These are phyloP conservation scores for Accipiter cooperii DNA, from an alignment of 2,113 vertebrate genomes.

Conservation along the genomic window DNA sequence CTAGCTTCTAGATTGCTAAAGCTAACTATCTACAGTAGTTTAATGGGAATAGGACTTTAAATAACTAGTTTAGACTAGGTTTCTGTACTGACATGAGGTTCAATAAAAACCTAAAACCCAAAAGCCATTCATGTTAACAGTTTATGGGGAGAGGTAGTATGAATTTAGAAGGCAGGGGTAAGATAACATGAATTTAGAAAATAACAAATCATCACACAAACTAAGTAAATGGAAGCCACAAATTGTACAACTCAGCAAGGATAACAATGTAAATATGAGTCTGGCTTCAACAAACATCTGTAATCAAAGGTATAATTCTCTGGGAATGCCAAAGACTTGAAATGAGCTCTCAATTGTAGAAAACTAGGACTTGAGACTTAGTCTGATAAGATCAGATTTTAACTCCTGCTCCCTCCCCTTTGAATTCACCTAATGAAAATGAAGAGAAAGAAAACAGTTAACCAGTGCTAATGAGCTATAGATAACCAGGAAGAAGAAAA, in stretches of 20 bases:
- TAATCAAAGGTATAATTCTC: background rate
- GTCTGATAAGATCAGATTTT: background rate
- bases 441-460: background rate
- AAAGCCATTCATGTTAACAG: background rate
- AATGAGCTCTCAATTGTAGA: background rate
- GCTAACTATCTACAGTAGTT: background rate
- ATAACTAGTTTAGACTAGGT: background rate
- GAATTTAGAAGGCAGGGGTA: background rate
- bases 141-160: background rate
- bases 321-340: background rate
- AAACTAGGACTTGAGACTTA: background rate
- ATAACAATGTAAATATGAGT: background rate
- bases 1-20: background rate
- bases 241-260: background rate
- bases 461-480: background rate
- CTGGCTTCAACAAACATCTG: background rate
- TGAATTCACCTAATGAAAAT: background rate
- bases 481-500: background rate
- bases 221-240: background rate
- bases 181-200: background rate
- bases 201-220: background rate
- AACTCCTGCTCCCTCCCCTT: background rate
- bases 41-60: background rate
- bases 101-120: background rate
- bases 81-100: background rate